Base-by-base conservation (phyloP, 2,888 invertebrate species). In the Acanthopleura granulata region DNA sequence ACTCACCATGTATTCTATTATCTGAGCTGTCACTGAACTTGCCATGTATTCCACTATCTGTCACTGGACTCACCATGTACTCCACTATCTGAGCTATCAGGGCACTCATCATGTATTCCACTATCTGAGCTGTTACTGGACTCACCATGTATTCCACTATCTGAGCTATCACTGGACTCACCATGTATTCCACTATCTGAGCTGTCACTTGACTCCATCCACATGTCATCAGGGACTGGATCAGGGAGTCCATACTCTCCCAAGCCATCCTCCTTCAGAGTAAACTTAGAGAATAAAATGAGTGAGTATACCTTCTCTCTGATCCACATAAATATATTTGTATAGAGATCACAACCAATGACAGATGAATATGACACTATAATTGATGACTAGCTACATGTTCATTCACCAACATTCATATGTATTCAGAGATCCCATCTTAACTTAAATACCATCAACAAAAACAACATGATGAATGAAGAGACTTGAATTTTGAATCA, bases 171-270 rank as follows among this genome's bases (percentile, higher is more conserved):
- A 40, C 40, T 40, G 40, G 40, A 40, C 40, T 57, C 22, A 57
- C 57, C 57, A 57, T 57, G 57, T 22, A 66, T 66, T 27, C 66
- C 66, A 66, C 66, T 66, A 25, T 66, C 66, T 16, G 49, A 71
- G 18, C 40, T 71, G 40, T 71, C 71, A 22, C 49, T 40, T 6
- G n/a, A 71, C 14, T 71, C 49, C 71, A 18, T 18, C n/a, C 71
- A 71, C 30, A 71, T 1, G 27, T 51, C 57, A 27, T 50, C 72
- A 51, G 29, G 29, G 4, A 50, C 50, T 6, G 29, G 27, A 25
- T 66, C 66, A 15, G 66, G 29, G 25, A 27, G 29, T 22, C 66
- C 29, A 27, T 27, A 22, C 3, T 27, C 25, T 15, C 15, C 15
- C 29, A 27, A 27, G 66, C 29, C 22, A 27, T 27, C 66, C 22